Percentiles rank a stretch among this genome's conserved stretches.
Evolutionary conservation across 2,888 invertebrate genomes (phyloP).

Genomic region (Spisula subtruncata): DNA sequence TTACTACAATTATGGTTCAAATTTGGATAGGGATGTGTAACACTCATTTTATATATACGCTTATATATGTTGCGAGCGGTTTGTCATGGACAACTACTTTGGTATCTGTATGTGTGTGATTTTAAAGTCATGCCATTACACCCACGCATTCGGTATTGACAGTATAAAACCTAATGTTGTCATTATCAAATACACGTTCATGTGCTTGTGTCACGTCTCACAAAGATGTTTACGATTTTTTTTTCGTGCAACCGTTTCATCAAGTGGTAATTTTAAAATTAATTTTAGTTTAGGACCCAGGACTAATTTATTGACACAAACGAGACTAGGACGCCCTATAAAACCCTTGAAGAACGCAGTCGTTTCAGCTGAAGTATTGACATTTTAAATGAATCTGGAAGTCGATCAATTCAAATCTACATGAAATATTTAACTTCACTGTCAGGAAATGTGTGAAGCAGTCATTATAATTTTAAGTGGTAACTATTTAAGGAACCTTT

Average conservation of each 20-base stretch:
- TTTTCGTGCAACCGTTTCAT: background rate
- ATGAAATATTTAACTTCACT: slow-evolving; percentile 19
- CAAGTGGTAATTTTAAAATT: background rate
- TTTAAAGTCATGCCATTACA: too few species aligned
- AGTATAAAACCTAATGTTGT: background rate
- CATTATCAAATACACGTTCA: background rate
- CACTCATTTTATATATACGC: too few species aligned
- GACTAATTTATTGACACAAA: background rate
- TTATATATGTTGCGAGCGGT: too few species aligned
- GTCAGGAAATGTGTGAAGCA: background rate
- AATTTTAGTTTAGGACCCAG: background rate
- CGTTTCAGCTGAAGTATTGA: slow-evolving; percentile 7
- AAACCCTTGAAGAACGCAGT: background rate
- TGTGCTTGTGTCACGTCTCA: background rate
- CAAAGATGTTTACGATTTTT: background rate
- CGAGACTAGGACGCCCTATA: background rate
- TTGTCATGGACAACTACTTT: too few species aligned
- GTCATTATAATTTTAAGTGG: background rate
- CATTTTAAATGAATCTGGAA: slow-evolving; percentile 4
- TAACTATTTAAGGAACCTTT: background rate
- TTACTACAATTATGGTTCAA: too few species aligned
- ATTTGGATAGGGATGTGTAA: too few species aligned
- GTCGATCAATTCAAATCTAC: background rate
- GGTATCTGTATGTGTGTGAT: too few species aligned
- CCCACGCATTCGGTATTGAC: too few species aligned